Percentiles rank a stretch among this genome's conserved stretches.
These are phyloP conservation scores for Pseudomyrmex flavicornis DNA, from an alignment of 1,140 invertebrate species.

Conservation along the genomic window DNA sequence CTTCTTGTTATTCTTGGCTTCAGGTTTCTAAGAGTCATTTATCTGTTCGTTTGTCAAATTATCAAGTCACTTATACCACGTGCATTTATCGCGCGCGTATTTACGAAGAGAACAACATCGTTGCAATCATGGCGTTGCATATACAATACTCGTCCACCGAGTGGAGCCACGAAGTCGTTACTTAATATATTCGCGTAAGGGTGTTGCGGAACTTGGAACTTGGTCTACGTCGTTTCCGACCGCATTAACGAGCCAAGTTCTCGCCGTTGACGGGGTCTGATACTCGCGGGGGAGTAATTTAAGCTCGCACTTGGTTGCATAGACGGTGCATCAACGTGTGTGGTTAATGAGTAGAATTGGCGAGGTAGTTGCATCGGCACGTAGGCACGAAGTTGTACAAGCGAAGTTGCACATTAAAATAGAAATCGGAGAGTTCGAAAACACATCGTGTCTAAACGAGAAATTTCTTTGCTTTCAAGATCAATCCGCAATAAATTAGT, in stretches of 20 bases:
- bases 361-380: constrained; percentile 39
- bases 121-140: constrained; percentile 30
- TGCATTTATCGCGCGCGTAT: neutral
- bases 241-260: constrained; percentile 68
- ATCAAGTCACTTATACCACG: neutral
- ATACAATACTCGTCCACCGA: constrained; percentile 15
- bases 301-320: constrained; percentile 55
- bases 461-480: no score
- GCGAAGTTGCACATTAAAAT: constrained; percentile 8
- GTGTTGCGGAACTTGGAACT: constrained; percentile 56
- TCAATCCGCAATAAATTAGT: no score
- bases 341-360: constrained; percentile 62
- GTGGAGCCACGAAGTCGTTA: constrained; percentile 38
- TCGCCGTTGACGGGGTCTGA: constrained; percentile 48
- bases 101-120: constrained; percentile 5
- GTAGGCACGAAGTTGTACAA: constrained; percentile 35
- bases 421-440: no score
- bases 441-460: no score
- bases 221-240: constrained; percentile 39
- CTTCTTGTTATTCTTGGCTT: no score
- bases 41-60: neutral
- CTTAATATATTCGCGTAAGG: constrained; percentile 51
- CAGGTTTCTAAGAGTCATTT: neutral
- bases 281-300: constrained; percentile 63
- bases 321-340: neutral